Evolutionary conservation across 2,888 invertebrate species (phyloP).

Genomic region (Trachelus troglodyta): DNA sequence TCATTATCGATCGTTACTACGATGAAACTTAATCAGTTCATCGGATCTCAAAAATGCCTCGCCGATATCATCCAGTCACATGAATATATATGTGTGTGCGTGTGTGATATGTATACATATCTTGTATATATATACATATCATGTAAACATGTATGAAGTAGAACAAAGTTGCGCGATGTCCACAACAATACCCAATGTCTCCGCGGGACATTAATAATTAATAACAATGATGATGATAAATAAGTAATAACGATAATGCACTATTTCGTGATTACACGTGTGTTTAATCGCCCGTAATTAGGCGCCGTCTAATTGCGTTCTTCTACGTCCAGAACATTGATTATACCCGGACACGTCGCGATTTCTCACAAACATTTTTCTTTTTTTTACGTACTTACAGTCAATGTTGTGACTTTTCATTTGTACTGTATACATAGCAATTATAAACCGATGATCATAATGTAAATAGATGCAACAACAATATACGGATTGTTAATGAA

Average conservation of each 20-base stretch:
- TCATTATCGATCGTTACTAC: slow-evolving; percentile 16
- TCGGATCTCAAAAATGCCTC: background rate
- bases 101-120: too few relatives aligned
- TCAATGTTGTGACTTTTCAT: slow-evolving; percentile 20
- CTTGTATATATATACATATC: background rate
- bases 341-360: background rate
- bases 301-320: background rate
- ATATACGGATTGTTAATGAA: slow-evolving; percentile 26
- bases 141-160: background rate
- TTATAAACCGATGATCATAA: slow-evolving; percentile 17
- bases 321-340: background rate
- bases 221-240: background rate
- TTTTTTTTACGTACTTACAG: slow-evolving; percentile 11
- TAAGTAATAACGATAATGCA: background rate
- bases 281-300: background rate
- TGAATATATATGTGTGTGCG: background rate
- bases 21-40: slow-evolving; percentile 17
- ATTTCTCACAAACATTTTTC: slow-evolving; percentile 3
- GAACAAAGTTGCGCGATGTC: background rate
- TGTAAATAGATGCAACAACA: slow-evolving; percentile 29
- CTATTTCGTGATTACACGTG: background rate
- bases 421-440: slow-evolving; percentile 18
- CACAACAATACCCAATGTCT: background rate
- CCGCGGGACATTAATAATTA: background rate
- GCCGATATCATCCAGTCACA: background rate